These are phyloP conservation scores for Enteromius afrohamiltoni DNA, from an alignment of 2,797 vertebrate genomes.

Conservation along the genomic window DNA sequence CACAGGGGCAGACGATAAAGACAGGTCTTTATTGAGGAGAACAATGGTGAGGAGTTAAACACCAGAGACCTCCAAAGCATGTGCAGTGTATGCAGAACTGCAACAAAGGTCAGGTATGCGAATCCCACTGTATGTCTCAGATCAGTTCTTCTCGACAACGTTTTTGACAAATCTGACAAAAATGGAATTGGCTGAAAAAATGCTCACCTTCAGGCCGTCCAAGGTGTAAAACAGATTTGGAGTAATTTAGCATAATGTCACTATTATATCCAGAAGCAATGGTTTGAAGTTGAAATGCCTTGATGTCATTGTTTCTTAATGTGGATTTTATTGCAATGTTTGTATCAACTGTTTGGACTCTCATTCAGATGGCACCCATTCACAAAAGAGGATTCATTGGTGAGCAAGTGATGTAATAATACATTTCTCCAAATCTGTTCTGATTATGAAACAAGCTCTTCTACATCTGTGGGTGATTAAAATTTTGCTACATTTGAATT, in stretches of 20 bases:
- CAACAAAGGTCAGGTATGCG: conserved; percentile 4
- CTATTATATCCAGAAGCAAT: neutral
- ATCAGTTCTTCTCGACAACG: neutral
- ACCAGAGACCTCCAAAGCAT: conserved; percentile 21
- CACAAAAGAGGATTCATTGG: neutral
- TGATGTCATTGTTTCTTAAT: neutral
- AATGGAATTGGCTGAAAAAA: too few species aligned
- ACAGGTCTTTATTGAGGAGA: conserved; percentile 24
- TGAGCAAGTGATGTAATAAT: neutral
- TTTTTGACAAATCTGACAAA: neutral
- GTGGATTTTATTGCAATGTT: neutral
- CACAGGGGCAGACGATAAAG: conserved; percentile 25
- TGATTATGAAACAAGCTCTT: neutral
- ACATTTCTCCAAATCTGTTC: neutral
- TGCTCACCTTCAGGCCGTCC: too few species aligned
- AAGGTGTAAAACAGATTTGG: too few species aligned
- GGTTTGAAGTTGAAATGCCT: neutral
- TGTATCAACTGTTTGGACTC: neutral
- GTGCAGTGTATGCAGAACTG: conserved; percentile 1
- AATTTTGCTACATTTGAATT: neutral
- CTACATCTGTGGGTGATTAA: neutral
- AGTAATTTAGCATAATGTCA: too few species aligned
- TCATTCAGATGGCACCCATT: neutral
- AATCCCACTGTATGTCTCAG: too few species aligned
- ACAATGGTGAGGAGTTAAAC: conserved; percentile 34